These are phyloP conservation scores for Hyperoplus immaculatus DNA, from an alignment of 2,797 vertebrate species.

Conservation along the genomic window DNA sequence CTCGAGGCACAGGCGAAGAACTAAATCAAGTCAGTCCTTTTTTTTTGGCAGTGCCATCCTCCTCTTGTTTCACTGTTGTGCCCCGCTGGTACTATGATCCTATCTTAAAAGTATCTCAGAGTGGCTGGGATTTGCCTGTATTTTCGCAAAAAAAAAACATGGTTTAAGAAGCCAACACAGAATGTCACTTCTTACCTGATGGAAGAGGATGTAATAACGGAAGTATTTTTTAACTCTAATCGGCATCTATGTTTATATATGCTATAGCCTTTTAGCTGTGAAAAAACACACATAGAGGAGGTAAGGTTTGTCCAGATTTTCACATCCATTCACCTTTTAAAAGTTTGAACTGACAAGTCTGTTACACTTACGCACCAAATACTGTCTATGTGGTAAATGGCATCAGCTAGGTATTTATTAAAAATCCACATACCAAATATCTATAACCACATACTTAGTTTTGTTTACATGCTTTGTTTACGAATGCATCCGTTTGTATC, in stretches of 20 bases:
- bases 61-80: constrained; percentile 47
- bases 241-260: constrained; percentile 23
- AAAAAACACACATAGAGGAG: constrained; percentile 11
- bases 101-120: constrained; percentile 39
- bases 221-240: constrained; percentile 13
- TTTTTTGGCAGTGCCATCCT: constrained; percentile 32
- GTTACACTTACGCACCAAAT: constrained; percentile 73
- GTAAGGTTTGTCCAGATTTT: constrained; percentile 41
- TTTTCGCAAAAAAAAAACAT: constrained; percentile 3
- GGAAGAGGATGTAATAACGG: constrained; percentile 20
- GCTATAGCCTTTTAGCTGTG: constrained; percentile 38
- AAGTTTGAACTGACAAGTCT: constrained; percentile 65
- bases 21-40: constrained; percentile 12
- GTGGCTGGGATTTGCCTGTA: constrained; percentile 21
- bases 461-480: constrained; percentile 76
- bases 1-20: constrained; percentile 22
- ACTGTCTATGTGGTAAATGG: constrained; percentile 59
- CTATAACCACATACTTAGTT: constrained; percentile 65
- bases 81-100: constrained; percentile 29
- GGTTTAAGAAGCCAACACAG: constrained; percentile 17
- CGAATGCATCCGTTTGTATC: constrained; percentile 68
- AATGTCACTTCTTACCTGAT: constrained; percentile 52
- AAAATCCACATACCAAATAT: constrained; percentile 76
- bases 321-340: constrained; percentile 25
- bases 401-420: constrained; percentile 68